Evolutionary conservation across 2,113 vertebrate species (phyloP), one percentile per base, ranked within the genome.

Genomic region (Heterochromis multidens): DNA sequence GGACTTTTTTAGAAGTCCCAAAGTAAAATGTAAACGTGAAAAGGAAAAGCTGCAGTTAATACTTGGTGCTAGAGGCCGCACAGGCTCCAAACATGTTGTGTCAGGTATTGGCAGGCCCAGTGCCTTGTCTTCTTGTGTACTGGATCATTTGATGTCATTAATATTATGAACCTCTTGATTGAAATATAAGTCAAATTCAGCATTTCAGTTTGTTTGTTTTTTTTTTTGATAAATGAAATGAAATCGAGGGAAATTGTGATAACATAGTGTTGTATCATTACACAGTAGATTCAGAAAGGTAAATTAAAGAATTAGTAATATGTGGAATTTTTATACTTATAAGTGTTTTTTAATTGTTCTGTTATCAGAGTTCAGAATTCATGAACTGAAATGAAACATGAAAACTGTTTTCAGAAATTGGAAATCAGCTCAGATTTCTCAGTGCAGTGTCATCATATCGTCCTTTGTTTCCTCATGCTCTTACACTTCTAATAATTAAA

Each of bases 121-220:
- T 93, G 91, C 92, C 89, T 91, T 57, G 14, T 91, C 57, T 93
- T 91, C 95, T 95, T 95, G 87, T 95, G 91, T 90, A 79, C 49
- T 63, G 80, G 74, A 70, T 86, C 5, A 80, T 88, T 83, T 79
- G 21, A 61, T 79, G 33, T 72, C 84, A n/a, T 63, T 67, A 62
- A 67, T 57, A 63, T 62, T 43, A 72, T 72, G 46, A 57, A 85
- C 52, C 40, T 59, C 40, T 80, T 63, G 1, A 86, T 35, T 79
- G 6, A 65, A 85, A 81, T 57, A 31, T 19, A 1, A 37, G 31
- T 82, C 1, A 54, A 77, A 78, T 83, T 82, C 9, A 78, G 27
- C 5, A 23, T 82, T 70, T 74, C 7, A 88, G 43, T 46, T 46
- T 46, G n/a, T n/a, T n/a, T n/a, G n/a, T 8, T 9, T 37, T 8